phyloP scores from a whole-genome alignment of 2,888 invertebrate genomes.

The Synanthedon tipuliformis region DNA sequence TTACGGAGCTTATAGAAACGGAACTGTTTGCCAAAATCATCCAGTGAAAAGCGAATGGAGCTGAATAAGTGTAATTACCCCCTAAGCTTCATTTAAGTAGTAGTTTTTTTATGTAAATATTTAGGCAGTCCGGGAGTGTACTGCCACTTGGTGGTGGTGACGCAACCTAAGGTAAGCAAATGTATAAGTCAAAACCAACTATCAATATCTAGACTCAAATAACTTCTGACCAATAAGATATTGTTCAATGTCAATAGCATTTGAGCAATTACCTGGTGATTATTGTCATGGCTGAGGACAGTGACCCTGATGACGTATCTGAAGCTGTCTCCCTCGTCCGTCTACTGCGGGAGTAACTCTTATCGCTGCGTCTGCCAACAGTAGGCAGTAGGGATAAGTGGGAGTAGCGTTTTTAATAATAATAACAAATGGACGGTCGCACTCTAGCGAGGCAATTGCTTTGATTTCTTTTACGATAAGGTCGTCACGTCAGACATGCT shows the following conservation, averaged over 20 bases:
- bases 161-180: not conserved
- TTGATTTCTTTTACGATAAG: too few species aligned
- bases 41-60: too few species aligned
- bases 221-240: not conserved
- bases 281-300: slow-evolving; percentile 67
- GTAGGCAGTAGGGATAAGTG: slow-evolving; percentile 9
- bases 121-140: not conserved
- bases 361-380: slow-evolving; percentile 58
- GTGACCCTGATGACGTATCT: slow-evolving; percentile 53
- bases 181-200: not conserved
- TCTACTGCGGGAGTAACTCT: slow-evolving; percentile 39
- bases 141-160: not conserved
- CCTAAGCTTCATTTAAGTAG: too few species aligned
- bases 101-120: too few species aligned
- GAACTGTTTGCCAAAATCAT: too few species aligned
- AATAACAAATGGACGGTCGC: too few species aligned
- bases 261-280: slow-evolving; percentile 57
- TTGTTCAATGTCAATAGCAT: not conserved
- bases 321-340: slow-evolving; percentile 42
- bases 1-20: too few species aligned
- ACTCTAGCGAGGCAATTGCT: too few species aligned
- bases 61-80: too few species aligned
- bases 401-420: too few species aligned
- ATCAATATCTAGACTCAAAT: not conserved
- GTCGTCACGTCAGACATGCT: too few species aligned